Base-by-base conservation (phyloP, 2,113 vertebrate genomes). In the Hyaena hyaena region DNA sequence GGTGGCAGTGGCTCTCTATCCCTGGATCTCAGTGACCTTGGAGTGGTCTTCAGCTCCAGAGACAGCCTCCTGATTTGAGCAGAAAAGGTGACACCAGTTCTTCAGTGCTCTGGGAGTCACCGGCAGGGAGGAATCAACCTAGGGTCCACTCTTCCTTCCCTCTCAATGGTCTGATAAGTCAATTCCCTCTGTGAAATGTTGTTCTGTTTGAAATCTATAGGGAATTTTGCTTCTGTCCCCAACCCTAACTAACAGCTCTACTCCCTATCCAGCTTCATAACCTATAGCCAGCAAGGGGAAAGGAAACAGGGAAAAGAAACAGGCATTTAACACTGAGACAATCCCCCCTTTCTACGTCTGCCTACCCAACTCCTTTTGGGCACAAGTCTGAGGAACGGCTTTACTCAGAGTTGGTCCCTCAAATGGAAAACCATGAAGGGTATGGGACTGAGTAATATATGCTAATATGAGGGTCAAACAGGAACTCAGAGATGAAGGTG, bases 391-490 rank as follows among this genome's bases (percentile, higher is more conserved):
- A 74, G 45, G 19, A 53, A 35, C 11, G 8, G 65, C 63, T 89
- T 80, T 28, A 63, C 5, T 69, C 4, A 10, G 35, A 95, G 58
- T 10, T 71, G 53, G 68, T 69, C 82, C 58, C 77, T 91, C 69
- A 28, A 77, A 73, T 55, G 55, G 80, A 81, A 94, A 80, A 28
- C 43, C 71, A 50, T 10, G 90, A 90, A 80, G 84, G 61, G 26
- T 15, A 16, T 33, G 80, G 80, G 26, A n/a, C 65, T 65, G 39
- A 21, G 66, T 96, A 97, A 96, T 96, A 85, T 74, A 97, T 95
- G 96, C 96, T 94, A 97, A 98, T 96, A 77, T 96, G 93, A 97
- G 95, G 92, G 96, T 95, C 97, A 97, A 55, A 80, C 7, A 76
- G 88, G 88, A 96, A 84, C 84, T 92, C 8, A 0, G 43, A 84